Percentiles rank a stretch among this genome's conserved stretches.
These are phyloP conservation scores for Sthenelais limicola DNA, from an alignment of 2,888 invertebrate species.

Conservation along the genomic window DNA sequence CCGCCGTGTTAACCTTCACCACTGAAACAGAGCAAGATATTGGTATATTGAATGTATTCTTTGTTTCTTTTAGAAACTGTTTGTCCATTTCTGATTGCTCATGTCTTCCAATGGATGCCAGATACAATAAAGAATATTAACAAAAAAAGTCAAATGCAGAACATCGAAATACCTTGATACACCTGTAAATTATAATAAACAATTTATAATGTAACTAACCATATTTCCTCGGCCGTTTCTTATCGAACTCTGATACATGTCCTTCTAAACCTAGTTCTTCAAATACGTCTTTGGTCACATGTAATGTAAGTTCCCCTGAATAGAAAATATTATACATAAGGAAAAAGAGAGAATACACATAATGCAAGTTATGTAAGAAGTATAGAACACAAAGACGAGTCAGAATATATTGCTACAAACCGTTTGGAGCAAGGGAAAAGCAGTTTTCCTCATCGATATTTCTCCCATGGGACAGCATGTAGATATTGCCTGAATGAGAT, in stretches of 20 bases:
- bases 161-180: background rate
- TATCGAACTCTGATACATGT: slow-evolving; percentile 54
- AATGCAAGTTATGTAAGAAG: too few species aligned
- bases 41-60: too few species aligned
- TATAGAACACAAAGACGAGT: too few species aligned
- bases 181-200: background rate
- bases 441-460: slow-evolving; percentile 60
- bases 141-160: too few species aligned
- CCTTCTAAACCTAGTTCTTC: slow-evolving; percentile 62
- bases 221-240: slow-evolving; percentile 54
- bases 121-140: too few species aligned
- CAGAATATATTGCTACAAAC: too few species aligned
- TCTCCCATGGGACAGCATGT: slow-evolving; percentile 59
- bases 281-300: slow-evolving; percentile 62
- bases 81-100: background rate
- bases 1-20: slow-evolving; percentile 57
- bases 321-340: slow-evolving; percentile 60
- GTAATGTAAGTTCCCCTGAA: slow-evolving; percentile 58
- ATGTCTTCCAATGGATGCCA: too few species aligned
- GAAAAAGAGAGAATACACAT: too few species aligned
- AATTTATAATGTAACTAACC: slow-evolving; percentile 50
- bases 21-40: slow-evolving; percentile 50
- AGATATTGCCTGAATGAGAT: slow-evolving; percentile 48
- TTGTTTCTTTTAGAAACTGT: background rate
- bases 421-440: slow-evolving; percentile 59